Conservation (phyloP, 1,140 invertebrate genomes). For the Amyelois transitella region DNA sequence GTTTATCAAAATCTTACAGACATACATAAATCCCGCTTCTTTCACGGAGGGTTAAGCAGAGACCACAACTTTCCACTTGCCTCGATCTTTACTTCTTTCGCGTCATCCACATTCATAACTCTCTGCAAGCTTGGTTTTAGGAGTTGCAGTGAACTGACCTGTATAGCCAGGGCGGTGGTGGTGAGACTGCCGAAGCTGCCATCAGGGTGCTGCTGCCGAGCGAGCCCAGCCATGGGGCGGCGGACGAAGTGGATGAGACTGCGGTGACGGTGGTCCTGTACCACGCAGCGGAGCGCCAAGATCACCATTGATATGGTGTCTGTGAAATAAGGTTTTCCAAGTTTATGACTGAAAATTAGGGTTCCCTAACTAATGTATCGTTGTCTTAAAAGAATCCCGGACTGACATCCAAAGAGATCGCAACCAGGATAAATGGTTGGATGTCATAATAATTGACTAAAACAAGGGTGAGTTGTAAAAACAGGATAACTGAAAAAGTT, state of each 20-base stretch:
- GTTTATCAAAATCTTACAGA: too few species aligned
- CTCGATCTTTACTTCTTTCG: background rate
- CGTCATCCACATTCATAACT: too few species aligned
- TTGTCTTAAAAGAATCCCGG: too few species aligned
- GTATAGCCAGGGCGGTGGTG: constrained; percentile 86
- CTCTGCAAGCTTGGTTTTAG: background rate
- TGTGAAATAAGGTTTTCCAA: constrained; percentile 37
- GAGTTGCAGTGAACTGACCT: constrained; percentile 54
- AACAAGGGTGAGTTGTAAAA: too few species aligned
- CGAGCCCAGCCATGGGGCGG: constrained; percentile 82
- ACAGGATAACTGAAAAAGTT: too few species aligned
- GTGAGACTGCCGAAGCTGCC: constrained; percentile 89
- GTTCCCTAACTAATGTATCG: too few species aligned
- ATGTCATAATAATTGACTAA: too few species aligned
- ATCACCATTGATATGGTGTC: constrained; percentile 90
- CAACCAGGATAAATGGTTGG: background rate
- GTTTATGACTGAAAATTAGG: too few species aligned
- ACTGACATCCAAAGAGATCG: too few species aligned
- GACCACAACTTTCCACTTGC: too few species aligned
- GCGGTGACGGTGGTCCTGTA: constrained; percentile 87
- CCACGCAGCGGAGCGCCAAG: constrained; percentile 86
- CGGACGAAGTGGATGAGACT: constrained; percentile 85
- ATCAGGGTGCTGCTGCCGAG: constrained; percentile 83
- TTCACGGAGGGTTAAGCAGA: too few species aligned
- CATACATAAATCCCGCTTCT: too few species aligned